These are phyloP conservation scores for Illadopsis cleaveri DNA, from an alignment of 2,113 vertebrate genomes.

Conservation along the genomic window DNA sequence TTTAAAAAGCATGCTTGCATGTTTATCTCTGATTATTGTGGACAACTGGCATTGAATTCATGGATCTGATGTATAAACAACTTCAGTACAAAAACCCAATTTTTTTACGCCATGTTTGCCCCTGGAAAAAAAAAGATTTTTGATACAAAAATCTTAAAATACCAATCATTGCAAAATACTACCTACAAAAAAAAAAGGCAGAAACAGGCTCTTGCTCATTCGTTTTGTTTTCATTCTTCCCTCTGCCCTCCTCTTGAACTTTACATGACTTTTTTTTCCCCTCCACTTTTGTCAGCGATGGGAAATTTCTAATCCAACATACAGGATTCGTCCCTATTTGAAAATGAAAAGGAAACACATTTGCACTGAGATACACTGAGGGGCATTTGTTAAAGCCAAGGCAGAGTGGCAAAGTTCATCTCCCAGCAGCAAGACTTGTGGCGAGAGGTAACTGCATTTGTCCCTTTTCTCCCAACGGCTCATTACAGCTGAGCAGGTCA, in stretches of 20 bases:
- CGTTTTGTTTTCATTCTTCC: conserved; percentile 41
- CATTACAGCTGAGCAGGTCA: conserved; percentile 59
- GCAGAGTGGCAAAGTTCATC: conserved; percentile 68
- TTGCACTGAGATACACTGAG: conserved; percentile 56
- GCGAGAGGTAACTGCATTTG: conserved; percentile 43
- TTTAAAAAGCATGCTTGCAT: not conserved
- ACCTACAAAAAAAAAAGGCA: not conserved
- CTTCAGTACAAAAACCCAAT: not conserved
- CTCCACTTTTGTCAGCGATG: conserved; percentile 52
- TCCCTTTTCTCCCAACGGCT: conserved; percentile 4
- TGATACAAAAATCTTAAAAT: not conserved
- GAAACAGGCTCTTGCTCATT: not conserved
- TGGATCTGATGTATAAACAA: not conserved
- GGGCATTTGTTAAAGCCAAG: conserved; percentile 59
- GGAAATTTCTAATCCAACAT: conserved; percentile 69
- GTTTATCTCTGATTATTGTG: not conserved
- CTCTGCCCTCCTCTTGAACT: conserved; percentile 66
- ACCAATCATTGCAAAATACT: not conserved
- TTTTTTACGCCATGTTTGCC: not conserved
- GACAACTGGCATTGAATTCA: not conserved
- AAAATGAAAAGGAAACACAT: conserved; percentile 72
- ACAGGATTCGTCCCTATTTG: conserved; percentile 58
- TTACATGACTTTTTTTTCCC: conserved; percentile 40
- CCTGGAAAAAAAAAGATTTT: not conserved
- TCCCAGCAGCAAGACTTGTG: conserved; percentile 56